phyloP scores from a whole-genome alignment of 2,797 vertebrate genomes.

The Gastrophryne carolinensis region DNA sequence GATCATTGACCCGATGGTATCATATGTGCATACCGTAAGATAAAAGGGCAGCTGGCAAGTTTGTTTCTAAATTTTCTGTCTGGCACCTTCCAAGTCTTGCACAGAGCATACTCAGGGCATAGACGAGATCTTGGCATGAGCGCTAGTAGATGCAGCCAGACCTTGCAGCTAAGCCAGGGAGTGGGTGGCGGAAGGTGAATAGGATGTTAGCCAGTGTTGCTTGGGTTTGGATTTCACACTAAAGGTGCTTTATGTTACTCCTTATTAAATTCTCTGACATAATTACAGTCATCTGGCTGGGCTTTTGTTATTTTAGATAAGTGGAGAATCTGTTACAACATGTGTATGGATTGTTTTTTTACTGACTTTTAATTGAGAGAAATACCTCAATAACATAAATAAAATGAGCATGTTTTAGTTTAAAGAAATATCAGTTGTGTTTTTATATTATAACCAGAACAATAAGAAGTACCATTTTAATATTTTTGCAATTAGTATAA shows the following conservation, averaged over 20 bases:
- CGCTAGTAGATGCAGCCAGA: slow-evolving; percentile 56
- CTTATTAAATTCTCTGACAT: slow-evolving; percentile 48
- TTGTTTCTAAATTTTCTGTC: slow-evolving; percentile 62
- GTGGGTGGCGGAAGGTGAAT: slow-evolving; percentile 53
- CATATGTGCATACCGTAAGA: slow-evolving; percentile 56
- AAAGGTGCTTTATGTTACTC: slow-evolving; percentile 34
- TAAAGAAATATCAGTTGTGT: too few relatives aligned
- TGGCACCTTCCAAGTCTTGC: slow-evolving; percentile 64
- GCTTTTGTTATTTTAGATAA: not conserved
- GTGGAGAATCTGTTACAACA: not conserved
- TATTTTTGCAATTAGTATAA: too few relatives aligned
- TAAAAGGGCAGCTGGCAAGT: slow-evolving; percentile 61
- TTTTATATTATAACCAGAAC: too few relatives aligned
- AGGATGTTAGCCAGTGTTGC: slow-evolving; percentile 57
- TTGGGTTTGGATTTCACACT: slow-evolving; percentile 54
- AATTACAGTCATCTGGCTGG: slow-evolving; percentile 2
- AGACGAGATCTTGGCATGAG: slow-evolving; percentile 59
- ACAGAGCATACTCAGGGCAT: slow-evolving; percentile 52
- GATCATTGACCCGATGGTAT: slow-evolving; percentile 60
- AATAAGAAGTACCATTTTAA: too few relatives aligned
- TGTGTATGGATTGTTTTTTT: too few relatives aligned
- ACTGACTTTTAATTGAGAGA: too few relatives aligned
- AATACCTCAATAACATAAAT: too few relatives aligned
- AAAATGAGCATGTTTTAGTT: too few relatives aligned
- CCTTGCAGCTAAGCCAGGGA: slow-evolving; percentile 55